Evolutionary conservation across 30 jellyfish, hydroid and myxozoan species (phyloP), one percentile per base, ranked within the genome.

Genomic region (Aurelia sp.): DNA sequence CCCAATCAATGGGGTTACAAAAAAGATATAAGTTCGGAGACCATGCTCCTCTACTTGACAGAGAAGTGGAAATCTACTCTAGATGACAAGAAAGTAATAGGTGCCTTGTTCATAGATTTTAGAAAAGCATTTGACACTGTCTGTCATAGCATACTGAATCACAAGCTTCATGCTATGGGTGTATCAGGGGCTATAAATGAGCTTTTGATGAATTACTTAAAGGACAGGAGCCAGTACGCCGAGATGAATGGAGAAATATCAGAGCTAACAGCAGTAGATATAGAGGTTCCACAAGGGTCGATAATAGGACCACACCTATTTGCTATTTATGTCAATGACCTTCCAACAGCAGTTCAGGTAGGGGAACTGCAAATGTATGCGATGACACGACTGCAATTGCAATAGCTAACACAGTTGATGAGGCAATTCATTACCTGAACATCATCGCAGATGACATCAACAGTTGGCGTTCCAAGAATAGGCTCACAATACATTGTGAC

Each of bases 401-500:
- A 40, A 40, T 40, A 40, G 51, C 51, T 40, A 40, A 40, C 51
- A 40, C 51, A 8, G 51, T 40, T 40, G 51, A 40, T 0, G 51
- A 40, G 51, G 51, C 51, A 40, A 40, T 40, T 40, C 11, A 40
- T 40, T 40, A 40, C 51, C 51, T 40, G 51, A 40, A 40, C 51
- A 40, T 40, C 51, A 40, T 40, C 3, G 51, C 51, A 40, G 51
- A 40, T 40, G 51, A 40, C 51, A 69, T 41, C 6, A 69, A 69
- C 61, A 57, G 40, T 13, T 74, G 73, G 87, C 60, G 87, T 15
- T 58, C 7, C 76, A 59, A 60, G 63, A 76, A 76, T 33, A 27
- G 78, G 62, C 74, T 58, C 74, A 57, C 86, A 75, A 75, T 75
- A 75, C 86, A 75, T 75, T 3, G 59, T 51, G 74, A 75, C 63